phyloP scores from a whole-genome alignment of 2,113 vertebrate genomes.

The Orycteropus afer region DNA sequence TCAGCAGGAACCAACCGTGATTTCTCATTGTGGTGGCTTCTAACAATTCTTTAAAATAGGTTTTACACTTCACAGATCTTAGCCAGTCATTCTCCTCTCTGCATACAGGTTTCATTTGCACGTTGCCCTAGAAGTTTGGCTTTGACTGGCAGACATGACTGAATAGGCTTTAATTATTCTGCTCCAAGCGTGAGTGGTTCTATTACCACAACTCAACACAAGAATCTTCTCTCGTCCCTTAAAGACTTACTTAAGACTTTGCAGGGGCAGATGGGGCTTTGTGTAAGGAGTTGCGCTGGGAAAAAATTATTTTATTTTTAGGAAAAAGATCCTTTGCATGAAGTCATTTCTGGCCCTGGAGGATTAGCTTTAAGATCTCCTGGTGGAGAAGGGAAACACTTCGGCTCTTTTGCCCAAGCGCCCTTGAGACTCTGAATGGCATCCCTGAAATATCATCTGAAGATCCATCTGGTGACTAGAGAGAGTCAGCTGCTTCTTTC shows the following conservation, averaged over 20 bases:
- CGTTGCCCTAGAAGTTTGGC: neutral
- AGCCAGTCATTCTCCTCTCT: conserved; percentile 58
- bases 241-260: conserved; percentile 34
- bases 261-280: conserved; percentile 56
- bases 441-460: conserved; percentile 42
- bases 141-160: conserved; percentile 61
- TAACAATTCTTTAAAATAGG: conserved; percentile 62
- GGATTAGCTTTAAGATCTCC: neutral
- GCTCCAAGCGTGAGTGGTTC: conserved; percentile 54
- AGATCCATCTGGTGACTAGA: neutral
- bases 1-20: neutral
- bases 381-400: neutral
- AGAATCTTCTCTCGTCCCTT: conserved; percentile 46
- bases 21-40: conserved; percentile 69
- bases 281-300: neutral
- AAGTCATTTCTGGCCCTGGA: conserved; percentile 50
- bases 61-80: conserved; percentile 61
- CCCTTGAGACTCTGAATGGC: conserved; percentile 9
- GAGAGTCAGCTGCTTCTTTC: conserved; percentile 58
- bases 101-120: conserved; percentile 65
- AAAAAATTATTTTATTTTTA: conserved; percentile 28
- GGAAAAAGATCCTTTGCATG: neutral
- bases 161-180: conserved; percentile 73
- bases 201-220: conserved; percentile 8
- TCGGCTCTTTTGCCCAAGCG: neutral